Evolutionary conservation across 2,888 invertebrate genomes (phyloP).

Genomic region (Ophioninae sp.): DNA sequence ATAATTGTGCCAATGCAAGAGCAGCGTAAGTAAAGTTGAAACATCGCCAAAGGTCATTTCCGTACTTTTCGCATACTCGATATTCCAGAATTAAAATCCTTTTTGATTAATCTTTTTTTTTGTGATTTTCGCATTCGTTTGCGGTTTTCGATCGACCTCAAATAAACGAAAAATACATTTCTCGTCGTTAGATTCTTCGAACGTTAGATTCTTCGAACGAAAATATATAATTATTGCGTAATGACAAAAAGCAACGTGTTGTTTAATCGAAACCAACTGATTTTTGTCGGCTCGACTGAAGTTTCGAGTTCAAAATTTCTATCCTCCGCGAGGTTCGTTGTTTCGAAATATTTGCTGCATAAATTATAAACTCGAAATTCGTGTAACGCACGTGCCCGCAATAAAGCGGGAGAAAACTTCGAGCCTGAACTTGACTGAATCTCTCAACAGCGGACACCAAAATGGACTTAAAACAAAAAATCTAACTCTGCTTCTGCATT

Average conservation of each 20-base stretch:
- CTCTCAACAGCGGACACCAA: no score
- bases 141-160: no score
- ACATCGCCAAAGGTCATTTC: not conserved
- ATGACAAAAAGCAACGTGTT: not conserved
- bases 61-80: not conserved
- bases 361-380: not conserved
- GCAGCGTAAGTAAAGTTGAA: not conserved
- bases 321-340: not conserved
- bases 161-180: no score
- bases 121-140: no score
- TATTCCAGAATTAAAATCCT: not conserved
- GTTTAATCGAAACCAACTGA: not conserved
- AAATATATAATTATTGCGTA: no score
- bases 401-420: not conserved
- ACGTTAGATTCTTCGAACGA: no score
- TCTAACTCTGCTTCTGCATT: no score
- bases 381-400: not conserved
- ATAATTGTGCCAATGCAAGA: not conserved
- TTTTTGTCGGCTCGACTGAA: not conserved
- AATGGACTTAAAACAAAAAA: no score
- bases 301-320: not conserved
- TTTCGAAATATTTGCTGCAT: not conserved
- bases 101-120: no score
- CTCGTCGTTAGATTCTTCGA: no score
- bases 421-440: not conserved